Base-by-base conservation (phyloP, 2,113 vertebrate species). In the Gasterosteus nipponicus region DNA sequence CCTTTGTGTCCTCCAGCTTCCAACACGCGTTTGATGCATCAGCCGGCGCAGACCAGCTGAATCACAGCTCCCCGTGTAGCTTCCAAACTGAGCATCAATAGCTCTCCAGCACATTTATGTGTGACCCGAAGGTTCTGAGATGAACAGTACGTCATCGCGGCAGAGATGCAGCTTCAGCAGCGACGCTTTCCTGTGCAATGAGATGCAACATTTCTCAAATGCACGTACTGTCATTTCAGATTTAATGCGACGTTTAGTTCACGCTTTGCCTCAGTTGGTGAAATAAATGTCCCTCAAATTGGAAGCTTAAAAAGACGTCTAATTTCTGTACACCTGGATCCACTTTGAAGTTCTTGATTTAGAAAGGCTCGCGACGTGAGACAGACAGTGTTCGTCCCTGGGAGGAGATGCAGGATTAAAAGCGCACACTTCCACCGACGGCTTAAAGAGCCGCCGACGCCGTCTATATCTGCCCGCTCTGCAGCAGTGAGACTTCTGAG, bases 331-430 rank as follows among this genome's bases (percentile, higher is more conserved):
- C 31, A 26, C 56, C 35, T 54, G 44, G 35, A 56, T 85, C 73
- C 62, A 74, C 69, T 69, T 83, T 69, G 38, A 49, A 16, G 53
- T 69, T 75, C 68, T 38, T 49, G 69, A 46, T 53, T 86, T 67
- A 39, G 58, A 72, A 73, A 85, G 29, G 54, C 70, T 84, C 47
- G 41, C 46, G 59, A 18, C 60, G 59, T 46, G 71, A 75, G 75
- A 78, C 58, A 65, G 73, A 66, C 7, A 9, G 0, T 56, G 61
- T 46, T 60, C 33, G 71, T 75, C 69, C 67, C 38, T 46, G 63
- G 65, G 64, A 78, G 74, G 71, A 69, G 63, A 47, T 81, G 51
- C 51, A 58, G 78, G 74, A 83, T 90, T 89, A 89, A 81, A 86
- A 67, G 46, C 78, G 56, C 49, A 79, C 56, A 73, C 70, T 81